These are phyloP conservation scores for Strigamia transsilvanica DNA, from an alignment of 2,888 invertebrate genomes.

Conservation along the genomic window DNA sequence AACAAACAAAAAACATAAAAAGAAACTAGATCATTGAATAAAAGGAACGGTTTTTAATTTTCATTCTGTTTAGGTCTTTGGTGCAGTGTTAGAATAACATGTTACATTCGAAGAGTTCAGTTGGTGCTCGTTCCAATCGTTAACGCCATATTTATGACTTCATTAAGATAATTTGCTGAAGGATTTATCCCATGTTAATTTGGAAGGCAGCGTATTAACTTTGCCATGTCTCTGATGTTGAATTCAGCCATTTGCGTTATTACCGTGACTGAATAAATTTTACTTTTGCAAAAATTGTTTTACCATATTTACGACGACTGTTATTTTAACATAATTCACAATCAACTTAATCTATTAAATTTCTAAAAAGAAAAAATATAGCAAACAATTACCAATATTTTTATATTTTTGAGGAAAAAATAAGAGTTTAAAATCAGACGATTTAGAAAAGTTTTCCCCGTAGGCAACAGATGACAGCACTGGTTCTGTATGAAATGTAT, in stretches of 20 bases:
- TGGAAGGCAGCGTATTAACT: constrained; percentile 41
- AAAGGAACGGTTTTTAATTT: constrained; percentile 18
- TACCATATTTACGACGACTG: not conserved
- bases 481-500: not conserved
- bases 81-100: constrained; percentile 37
- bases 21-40: not conserved
- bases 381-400: not conserved
- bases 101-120: constrained; percentile 47
- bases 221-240: constrained; percentile 5
- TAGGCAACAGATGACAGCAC: constrained; percentile 37
- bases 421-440: not conserved
- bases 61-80: constrained; percentile 25
- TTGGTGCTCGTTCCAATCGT: constrained; percentile 28
- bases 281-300: constrained; percentile 21
- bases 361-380: not conserved
- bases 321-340: not conserved
- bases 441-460: not conserved
- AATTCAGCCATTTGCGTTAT: constrained; percentile 36
- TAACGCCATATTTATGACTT: constrained; percentile 48
- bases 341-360: not conserved
- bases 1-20: too few species aligned
- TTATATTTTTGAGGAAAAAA: too few species aligned
- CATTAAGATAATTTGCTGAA: constrained; percentile 49
- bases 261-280: constrained; percentile 26
- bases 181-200: constrained; percentile 46